Evolutionary conservation across 1,140 invertebrate genomes (phyloP), one percentile per base, ranked within the genome.

Genomic region (Phymastichus coffea): DNA sequence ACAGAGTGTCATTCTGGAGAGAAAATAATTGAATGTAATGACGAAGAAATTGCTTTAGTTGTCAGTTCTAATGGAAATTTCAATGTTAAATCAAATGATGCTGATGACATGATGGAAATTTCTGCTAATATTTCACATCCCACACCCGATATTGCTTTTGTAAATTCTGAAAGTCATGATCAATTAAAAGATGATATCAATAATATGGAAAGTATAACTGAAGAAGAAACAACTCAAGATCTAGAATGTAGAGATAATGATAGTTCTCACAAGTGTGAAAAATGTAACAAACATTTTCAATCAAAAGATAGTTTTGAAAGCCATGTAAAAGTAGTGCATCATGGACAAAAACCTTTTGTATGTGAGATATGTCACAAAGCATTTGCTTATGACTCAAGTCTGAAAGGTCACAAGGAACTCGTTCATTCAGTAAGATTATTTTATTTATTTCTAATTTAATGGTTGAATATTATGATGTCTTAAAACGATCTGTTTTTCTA

Each of bases 261-360:
- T 44, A 57, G 66, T 49, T 48, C 63, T 38, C 69, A 81, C 6
- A 77, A 76, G 58, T 88, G 86, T 60, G 68, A 76, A 4, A 73
- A 80, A 48, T 87, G 86, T 61, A 72, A 82, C 7, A 85, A 85
- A 64, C 65, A 76, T 9, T 87, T 86, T 62, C 77, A 74, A 40
- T 79, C 76, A 23, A 82, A 83, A 63, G 82, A 86, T 64, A 81
- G 78, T 69, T 81, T 80, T 40, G 83, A 85, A 17, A 63, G 81
- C 9, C 86, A 87, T 68, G 65, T 81, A 8, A 85, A 83, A 76
- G 73, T 79, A 43, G 73, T 78, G 12, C 86, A 87, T 68, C 69
- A 78, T 22, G 78, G 77, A 38, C 78, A 82, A 65, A 79, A 81
- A 63, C 78, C 81, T 22, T 85, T 81, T 68, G 65, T 65, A 48